Percentiles rank a stretch among this genome's conserved stretches.
Evolutionary conservation across 2,888 invertebrate genomes (phyloP).

Genomic region (Formica aserva): DNA sequence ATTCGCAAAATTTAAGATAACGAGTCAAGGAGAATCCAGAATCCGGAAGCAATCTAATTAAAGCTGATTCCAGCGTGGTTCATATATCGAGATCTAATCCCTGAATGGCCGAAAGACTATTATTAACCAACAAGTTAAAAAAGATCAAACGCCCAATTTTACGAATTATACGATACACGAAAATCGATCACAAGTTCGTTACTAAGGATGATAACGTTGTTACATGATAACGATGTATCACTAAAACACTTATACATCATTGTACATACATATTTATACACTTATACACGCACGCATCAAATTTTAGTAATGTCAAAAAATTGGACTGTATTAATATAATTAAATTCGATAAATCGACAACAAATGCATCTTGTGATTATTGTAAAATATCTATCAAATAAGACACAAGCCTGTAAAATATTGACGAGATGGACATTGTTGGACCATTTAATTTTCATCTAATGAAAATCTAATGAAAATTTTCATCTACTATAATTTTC

Average conservation of each 20-base stretch:
- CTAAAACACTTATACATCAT: neutral
- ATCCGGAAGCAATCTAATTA: neutral
- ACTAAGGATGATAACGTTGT: neutral
- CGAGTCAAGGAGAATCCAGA: neutral
- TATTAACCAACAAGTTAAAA: neutral
- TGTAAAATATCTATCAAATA: neutral
- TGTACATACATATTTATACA: neutral
- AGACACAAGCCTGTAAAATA: neutral
- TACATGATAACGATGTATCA: neutral
- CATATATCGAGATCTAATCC: neutral
- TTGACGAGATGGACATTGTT: neutral
- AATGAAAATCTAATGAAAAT: neutral
- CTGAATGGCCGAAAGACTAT: neutral
- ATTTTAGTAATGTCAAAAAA: neutral
- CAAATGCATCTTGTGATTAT: neutral
- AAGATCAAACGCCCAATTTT: neutral
- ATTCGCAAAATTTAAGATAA: neutral
- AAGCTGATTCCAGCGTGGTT: neutral
- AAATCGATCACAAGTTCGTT: neutral
- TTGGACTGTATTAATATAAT: neutral
- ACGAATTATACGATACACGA: neutral
- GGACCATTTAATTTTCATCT: neutral
- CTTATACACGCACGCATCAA: neutral
- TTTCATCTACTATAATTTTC: neutral
- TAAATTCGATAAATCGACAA: neutral